These are phyloP conservation scores for Polyergus mexicanus DNA, from an alignment of 1,140 invertebrate species.

Conservation along the genomic window DNA sequence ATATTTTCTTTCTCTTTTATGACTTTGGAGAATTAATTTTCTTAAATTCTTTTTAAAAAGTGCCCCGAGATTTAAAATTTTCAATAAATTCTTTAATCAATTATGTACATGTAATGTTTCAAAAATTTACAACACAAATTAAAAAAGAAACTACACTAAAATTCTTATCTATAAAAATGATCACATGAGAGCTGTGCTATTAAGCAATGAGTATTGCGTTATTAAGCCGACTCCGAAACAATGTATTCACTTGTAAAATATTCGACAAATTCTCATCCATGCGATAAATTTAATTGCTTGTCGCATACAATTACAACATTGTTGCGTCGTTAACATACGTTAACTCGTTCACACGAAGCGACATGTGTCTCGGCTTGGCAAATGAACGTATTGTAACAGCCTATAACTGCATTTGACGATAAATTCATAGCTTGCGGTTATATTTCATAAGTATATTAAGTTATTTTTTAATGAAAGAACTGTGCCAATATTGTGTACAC, in stretches of 20 bases:
- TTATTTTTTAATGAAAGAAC: background rate
- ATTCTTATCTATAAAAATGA: background rate
- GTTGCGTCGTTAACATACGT: slow-evolving; percentile 6
- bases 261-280: slow-evolving; percentile 25
- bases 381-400: background rate
- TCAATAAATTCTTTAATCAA: background rate
- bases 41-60: background rate
- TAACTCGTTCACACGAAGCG: background rate
- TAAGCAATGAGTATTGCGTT: background rate
- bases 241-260: slow-evolving; percentile 22
- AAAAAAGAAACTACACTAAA: background rate
- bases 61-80: background rate
- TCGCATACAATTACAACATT: slow-evolving; percentile 15
- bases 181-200: background rate
- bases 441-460: background rate
- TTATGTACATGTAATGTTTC: background rate
- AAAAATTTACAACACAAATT: background rate
- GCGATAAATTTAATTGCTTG: slow-evolving; percentile 34
- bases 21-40: slow-evolving; percentile 7
- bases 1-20: background rate
- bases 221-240: slow-evolving; percentile 27
- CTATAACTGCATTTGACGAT: background rate
- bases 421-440: slow-evolving; percentile 4
- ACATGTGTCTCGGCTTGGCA: background rate
- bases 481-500: too few relatives aligned